These are phyloP conservation scores for Schizaphis graminum DNA, from an alignment of 2,888 invertebrate species.

Conservation along the genomic window DNA sequence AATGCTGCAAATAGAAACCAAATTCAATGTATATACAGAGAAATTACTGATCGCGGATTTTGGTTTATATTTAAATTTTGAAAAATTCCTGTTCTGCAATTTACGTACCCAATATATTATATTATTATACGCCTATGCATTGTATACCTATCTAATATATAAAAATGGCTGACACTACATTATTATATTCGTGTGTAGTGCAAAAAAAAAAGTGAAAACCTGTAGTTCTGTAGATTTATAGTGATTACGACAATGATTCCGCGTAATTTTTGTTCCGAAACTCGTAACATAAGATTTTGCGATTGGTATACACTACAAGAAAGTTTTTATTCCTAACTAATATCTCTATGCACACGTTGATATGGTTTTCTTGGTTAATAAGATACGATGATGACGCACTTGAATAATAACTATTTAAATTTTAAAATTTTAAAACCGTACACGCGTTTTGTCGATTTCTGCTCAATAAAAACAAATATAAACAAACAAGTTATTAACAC, in stretches of 20 bases:
- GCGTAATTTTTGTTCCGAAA: constrained; percentile 20
- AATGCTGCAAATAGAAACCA: background rate
- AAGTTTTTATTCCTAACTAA: constrained; percentile 19
- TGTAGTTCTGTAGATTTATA: background rate
- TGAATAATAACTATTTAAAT: background rate
- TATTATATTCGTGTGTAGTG: background rate
- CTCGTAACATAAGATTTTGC: constrained; percentile 13
- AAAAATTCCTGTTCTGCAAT: background rate
- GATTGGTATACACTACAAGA: constrained; percentile 34
- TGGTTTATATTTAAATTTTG: background rate
- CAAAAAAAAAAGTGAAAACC: constrained; percentile 57
- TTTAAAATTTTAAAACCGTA: background rate
- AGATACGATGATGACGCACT: constrained; percentile 31
- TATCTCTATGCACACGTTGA: background rate
- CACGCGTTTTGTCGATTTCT: constrained; percentile 6
- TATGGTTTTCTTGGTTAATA: constrained; percentile 7
- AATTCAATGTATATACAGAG: background rate
- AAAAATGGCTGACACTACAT: background rate
- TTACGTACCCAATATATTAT: background rate
- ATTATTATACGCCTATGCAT: constrained; percentile 2
- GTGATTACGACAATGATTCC: constrained; percentile 42
- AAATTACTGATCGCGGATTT: background rate
- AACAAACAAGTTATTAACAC: constrained; percentile 21
- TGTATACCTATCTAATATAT: background rate
- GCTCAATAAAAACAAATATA: background rate